Evolutionary conservation across 2,797 vertebrate species (phyloP).

Genomic region (Ceyx erithaca): DNA sequence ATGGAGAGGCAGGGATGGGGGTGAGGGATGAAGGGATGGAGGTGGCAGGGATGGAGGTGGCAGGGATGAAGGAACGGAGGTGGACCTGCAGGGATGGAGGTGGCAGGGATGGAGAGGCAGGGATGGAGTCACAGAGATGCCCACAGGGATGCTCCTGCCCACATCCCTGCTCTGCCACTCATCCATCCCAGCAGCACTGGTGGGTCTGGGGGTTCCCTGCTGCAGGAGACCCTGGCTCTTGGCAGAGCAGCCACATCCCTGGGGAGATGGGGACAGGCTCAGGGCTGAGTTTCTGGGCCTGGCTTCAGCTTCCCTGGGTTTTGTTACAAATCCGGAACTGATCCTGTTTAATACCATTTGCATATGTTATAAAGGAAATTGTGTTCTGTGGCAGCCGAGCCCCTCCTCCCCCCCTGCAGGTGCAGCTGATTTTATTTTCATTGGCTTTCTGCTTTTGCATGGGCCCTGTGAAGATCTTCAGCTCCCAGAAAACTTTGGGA

Average conservation of each 20-base stretch:
- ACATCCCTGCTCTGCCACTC: neutral
- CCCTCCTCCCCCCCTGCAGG: neutral
- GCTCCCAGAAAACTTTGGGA: neutral
- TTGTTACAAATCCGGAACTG: neutral
- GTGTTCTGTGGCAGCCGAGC: accelerated
- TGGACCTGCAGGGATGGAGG: neutral
- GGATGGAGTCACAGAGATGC: neutral
- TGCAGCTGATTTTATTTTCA: neutral
- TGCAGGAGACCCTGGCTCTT: neutral
- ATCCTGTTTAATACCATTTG: neutral
- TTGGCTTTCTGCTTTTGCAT: neutral
- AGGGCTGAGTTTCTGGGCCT: neutral
- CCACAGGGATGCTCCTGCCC: neutral
- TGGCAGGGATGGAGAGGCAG: neutral
- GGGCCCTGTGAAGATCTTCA: neutral
- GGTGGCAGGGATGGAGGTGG: neutral
- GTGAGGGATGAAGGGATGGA: neutral
- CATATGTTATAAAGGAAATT: accelerated
- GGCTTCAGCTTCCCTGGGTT: neutral
- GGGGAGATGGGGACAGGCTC: accelerated
- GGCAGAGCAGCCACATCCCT: neutral
- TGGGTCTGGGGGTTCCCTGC: accelerated
- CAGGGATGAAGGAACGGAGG: neutral
- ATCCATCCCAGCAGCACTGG: accelerated
- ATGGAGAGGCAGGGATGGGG: too few species aligned